Evolutionary conservation across 2,113 vertebrate species (phyloP).

Genomic region (Solenodon paradoxus): DNA sequence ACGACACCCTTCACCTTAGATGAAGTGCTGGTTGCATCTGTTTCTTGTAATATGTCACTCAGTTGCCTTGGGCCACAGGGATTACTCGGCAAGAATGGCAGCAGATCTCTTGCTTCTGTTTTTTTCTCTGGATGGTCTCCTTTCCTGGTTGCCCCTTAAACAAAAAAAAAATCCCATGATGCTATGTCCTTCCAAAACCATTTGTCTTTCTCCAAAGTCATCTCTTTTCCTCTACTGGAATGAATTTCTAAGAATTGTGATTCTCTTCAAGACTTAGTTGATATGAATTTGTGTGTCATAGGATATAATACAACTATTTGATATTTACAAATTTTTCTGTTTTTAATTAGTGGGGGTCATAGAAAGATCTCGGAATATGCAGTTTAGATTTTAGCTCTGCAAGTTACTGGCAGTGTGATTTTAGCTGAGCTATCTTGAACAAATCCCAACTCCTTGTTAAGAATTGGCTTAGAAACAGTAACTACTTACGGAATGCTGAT

Average conservation of each 20-base stretch:
- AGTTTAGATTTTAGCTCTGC: background rate
- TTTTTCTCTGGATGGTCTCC: background rate
- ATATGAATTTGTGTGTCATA: background rate
- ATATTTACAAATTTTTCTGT: background rate
- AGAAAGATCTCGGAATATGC: background rate
- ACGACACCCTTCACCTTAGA: slow-evolving; percentile 13
- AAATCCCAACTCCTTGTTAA: background rate
- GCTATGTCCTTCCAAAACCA: background rate
- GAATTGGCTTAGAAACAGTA: background rate
- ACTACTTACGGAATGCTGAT: background rate
- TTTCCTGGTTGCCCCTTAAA: background rate
- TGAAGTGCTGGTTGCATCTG: slow-evolving; percentile 8
- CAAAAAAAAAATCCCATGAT: background rate
- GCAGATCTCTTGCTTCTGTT: background rate
- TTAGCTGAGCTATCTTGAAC: background rate
- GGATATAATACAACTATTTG: background rate
- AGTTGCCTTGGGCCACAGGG: background rate
- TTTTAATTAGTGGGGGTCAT: background rate
- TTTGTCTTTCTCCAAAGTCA: background rate
- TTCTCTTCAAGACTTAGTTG: background rate
- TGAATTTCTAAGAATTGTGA: background rate
- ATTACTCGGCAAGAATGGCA: background rate
- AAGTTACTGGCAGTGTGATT: background rate
- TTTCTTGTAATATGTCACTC: background rate
- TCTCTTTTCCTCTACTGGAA: slow-evolving; percentile 13